A percentile compares a stretch with the other conserved stretches of the same genome.
Evolutionary conservation across 2,113 vertebrate genomes (phyloP).

Genomic region (Phoenicopterus ruber): DNA sequence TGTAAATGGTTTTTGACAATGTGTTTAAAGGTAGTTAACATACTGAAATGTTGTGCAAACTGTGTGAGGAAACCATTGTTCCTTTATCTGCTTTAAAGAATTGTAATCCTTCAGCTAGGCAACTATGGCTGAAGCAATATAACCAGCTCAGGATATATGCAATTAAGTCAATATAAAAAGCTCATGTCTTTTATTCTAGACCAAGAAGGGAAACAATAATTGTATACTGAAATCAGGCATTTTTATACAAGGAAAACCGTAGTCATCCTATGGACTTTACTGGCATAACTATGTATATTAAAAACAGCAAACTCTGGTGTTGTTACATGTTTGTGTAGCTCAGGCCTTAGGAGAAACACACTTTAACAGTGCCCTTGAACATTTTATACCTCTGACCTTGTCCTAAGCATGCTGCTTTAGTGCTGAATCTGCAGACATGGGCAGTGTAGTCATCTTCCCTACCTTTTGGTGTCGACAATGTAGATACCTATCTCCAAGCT

Average conservation of each 20-base stretch:
- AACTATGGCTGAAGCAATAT: neutral
- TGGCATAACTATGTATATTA: neutral
- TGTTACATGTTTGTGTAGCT: neutral
- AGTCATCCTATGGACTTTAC: neutral
- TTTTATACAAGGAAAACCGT: neutral
- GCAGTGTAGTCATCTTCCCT: neutral
- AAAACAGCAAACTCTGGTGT: neutral
- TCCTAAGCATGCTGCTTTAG: neutral
- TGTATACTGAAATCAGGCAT: neutral
- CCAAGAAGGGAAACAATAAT: neutral
- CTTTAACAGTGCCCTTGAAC: neutral
- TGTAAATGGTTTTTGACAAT: neutral
- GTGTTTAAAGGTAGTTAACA: neutral
- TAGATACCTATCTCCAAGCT: neutral
- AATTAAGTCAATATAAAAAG: neutral
- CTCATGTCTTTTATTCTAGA: neutral
- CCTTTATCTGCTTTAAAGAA: neutral
- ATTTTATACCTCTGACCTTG: neutral
- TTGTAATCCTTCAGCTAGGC: neutral
- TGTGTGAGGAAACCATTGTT: neutral
- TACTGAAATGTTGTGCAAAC: neutral
- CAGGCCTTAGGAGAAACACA: neutral
- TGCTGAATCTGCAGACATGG: neutral
- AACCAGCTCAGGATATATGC: neutral
- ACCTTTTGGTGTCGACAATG: neutral